Evolutionary conservation across 2,888 invertebrate species (phyloP), one percentile per base, ranked within the genome.

Genomic region (Oxytorus armatus): DNA sequence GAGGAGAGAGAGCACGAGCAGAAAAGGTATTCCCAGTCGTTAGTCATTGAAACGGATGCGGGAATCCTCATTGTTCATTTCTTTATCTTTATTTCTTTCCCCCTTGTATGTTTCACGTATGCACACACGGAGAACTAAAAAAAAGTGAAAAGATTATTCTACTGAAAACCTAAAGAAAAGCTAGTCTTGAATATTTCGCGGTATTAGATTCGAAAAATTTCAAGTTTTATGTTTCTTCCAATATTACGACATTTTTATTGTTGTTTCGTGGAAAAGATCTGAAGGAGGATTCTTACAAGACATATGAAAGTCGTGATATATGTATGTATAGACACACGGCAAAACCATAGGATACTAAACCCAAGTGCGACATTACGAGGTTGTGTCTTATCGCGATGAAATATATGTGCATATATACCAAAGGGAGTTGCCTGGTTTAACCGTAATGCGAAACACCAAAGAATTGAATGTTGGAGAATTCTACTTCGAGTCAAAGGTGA

Each of bases 21-120:
- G 29, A 23, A 21, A 72, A 72, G 53, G 44, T 61, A 42, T 61
- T 66, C 8, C 21, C 14, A 59, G 72, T 73, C 61, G 57, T 77
- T 77, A 77, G 49, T 77, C 70, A 63, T 47, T 39, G 25, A 55
- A 63, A 63, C 33, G 55, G 55, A 77, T 70, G 63, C 61, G 21
- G 16, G 77, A 49, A 59, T 63, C 47, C 47, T 55, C 29, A 72
- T 66, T 77, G 63, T 75, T 75, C 66, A 59, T 8, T 16, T 33
- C 14, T 47, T 29, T 29, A 14, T 59, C 23, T 70, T 51, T 18
- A 25, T 11, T 23, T 16, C 33, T 55, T 8, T 59, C 53, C 11
- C 1, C 14, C 23, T n/a, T 44, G 14, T 0, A 16, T 33, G 11
- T 59, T 59, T 10, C 18, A 33, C 29, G 16, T 21, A 5, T 18